These are phyloP conservation scores for Eupsilia transversa DNA, from an alignment of 2,888 invertebrate species.

Conservation along the genomic window DNA sequence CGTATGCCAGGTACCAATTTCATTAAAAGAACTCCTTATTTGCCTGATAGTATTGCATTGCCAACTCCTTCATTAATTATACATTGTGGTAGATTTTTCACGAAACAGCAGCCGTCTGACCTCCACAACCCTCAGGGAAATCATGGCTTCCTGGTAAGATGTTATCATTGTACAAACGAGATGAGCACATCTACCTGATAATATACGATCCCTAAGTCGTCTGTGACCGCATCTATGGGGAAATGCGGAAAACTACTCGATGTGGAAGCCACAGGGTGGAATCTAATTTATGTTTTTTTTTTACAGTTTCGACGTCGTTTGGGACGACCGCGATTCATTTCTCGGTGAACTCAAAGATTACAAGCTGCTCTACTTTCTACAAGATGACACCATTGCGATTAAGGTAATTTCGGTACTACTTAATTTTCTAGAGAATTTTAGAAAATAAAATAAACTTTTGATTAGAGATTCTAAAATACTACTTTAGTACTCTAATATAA, in stretches of 20 bases:
- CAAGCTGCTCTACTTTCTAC: conserved; percentile 94
- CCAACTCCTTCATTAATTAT: conserved; percentile 41
- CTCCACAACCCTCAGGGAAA: conserved; percentile 53
- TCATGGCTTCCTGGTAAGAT: conserved; percentile 54
- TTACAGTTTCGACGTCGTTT: conserved; percentile 92
- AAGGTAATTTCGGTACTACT: conserved; percentile 79
- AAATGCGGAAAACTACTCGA: conserved; percentile 9
- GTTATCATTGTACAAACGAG: conserved; percentile 51
- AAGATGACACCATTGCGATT: conserved; percentile 95
- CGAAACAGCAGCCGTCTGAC: conserved; percentile 40
- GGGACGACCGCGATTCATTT: conserved; percentile 92
- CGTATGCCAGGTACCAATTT: conserved; percentile 2
- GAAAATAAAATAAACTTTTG: neutral
- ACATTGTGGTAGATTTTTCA: conserved; percentile 49
- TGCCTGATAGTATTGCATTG: conserved; percentile 21
- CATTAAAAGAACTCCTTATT: conserved; percentile 15
- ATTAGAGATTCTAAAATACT: neutral
- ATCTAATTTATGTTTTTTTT: conserved; percentile 35
- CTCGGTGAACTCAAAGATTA: conserved; percentile 91
- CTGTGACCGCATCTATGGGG: conserved; percentile 30
- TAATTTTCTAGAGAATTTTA: neutral
- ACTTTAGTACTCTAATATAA: neutral
- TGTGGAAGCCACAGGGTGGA: conserved; percentile 6
- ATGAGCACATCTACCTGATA: conserved; percentile 46
- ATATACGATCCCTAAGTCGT: conserved; percentile 39